Evolutionary conservation across 2,797 vertebrate genomes (phyloP).

Genomic region (Salarias fasciatus): DNA sequence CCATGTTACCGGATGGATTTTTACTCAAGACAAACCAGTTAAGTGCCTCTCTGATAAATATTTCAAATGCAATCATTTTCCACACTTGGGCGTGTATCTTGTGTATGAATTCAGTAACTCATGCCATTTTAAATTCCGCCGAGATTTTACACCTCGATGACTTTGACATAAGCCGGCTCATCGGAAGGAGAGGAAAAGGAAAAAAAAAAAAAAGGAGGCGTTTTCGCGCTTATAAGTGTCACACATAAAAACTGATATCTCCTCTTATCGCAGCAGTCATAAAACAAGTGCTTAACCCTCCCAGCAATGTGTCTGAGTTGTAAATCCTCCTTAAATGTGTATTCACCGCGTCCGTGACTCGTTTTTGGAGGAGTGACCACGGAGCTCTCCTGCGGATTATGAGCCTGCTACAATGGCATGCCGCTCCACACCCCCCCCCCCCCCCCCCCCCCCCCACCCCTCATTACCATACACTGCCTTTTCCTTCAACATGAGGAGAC

Average conservation of each 20-base stretch:
- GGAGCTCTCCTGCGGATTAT: slow-evolving; percentile 68
- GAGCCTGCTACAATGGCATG: slow-evolving; percentile 46
- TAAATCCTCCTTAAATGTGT: slow-evolving; percentile 79
- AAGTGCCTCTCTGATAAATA: slow-evolving; percentile 64
- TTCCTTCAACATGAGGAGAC: slow-evolving; percentile 69
- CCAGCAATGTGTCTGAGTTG: slow-evolving; percentile 45
- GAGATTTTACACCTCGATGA: slow-evolving; percentile 62
- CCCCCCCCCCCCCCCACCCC: not conserved
- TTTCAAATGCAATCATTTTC: slow-evolving; percentile 58
- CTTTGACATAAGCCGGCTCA: slow-evolving; percentile 50
- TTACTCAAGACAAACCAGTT: slow-evolving; percentile 44
- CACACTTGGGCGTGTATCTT: slow-evolving; percentile 40
- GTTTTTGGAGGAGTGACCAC: slow-evolving; percentile 70
- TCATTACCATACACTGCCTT: slow-evolving; percentile 71
- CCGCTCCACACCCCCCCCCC: not conserved
- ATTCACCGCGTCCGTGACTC: slow-evolving; percentile 35
- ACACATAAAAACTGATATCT: slow-evolving; percentile 74
- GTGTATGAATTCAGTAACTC: slow-evolving; percentile 39
- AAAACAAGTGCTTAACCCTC: slow-evolving; percentile 78
- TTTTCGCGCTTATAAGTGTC: slow-evolving; percentile 70
- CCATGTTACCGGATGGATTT: slow-evolving; percentile 21
- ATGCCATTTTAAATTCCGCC: slow-evolving; percentile 57
- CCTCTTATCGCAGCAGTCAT: slow-evolving; percentile 70
- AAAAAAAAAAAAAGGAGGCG: slow-evolving; percentile 61
- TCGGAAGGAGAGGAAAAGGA: slow-evolving; percentile 14